These are phyloP conservation scores for Spicauda simplicius DNA, from an alignment of 2,888 invertebrate species.

Conservation along the genomic window DNA sequence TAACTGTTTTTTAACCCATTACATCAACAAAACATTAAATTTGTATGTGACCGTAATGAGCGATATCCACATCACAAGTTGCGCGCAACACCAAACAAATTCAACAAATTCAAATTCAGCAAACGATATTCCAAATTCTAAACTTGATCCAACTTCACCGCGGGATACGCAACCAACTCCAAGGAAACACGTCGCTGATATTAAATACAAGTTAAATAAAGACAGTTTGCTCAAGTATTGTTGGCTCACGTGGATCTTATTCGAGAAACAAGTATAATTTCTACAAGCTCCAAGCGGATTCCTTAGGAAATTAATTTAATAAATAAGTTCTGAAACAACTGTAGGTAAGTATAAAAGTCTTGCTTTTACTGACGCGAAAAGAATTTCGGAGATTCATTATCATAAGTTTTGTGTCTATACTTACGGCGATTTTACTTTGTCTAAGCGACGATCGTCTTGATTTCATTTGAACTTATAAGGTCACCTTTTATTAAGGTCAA, in stretches of 20 bases:
- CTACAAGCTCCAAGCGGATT: conserved; percentile 64
- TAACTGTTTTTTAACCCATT: not conserved
- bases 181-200: conserved; percentile 73
- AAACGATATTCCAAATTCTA: conserved; percentile 68
- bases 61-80: conserved; percentile 53
- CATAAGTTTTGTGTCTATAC: conserved; percentile 42
- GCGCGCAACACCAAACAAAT: conserved; percentile 50
- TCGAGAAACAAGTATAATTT: conserved; percentile 71
- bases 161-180: conserved; percentile 59
- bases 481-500: not conserved
- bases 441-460: conserved; percentile 19
- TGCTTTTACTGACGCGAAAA: conserved; percentile 55
- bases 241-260: conserved; percentile 69
- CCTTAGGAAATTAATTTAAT: conserved; percentile 70
- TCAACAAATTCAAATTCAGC: conserved; percentile 58
- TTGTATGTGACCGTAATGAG: conserved; percentile 17
- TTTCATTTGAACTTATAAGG: conserved; percentile 8
- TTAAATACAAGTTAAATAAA: conserved; percentile 80
- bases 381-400: conserved; percentile 56
- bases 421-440: conserved; percentile 26
- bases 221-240: conserved; percentile 69
- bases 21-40: conserved; percentile 5
- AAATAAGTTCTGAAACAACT: conserved; percentile 67
- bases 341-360: conserved; percentile 52
- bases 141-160: conserved; percentile 63